These are phyloP conservation scores for Polymixis flavicincta DNA, from an alignment of 2,888 invertebrate genomes.

Conservation along the genomic window DNA sequence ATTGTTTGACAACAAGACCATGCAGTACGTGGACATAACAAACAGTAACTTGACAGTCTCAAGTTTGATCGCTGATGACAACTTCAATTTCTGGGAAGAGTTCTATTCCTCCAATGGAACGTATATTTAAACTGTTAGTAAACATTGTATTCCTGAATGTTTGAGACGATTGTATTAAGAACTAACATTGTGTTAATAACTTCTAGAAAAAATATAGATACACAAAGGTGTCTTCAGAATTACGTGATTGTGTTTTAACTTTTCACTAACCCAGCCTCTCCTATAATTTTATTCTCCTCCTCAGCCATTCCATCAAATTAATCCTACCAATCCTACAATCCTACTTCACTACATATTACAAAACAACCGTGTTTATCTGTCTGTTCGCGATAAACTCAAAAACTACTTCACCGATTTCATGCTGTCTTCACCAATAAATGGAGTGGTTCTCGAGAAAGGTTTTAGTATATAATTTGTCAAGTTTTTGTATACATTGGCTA, in stretches of 20 bases:
- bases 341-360: no score
- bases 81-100: conserved; percentile 12
- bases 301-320: neutral
- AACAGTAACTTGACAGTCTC: neutral
- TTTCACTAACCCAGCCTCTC: neutral
- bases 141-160: neutral
- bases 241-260: neutral
- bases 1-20: conserved; percentile 7
- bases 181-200: neutral
- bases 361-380: no score
- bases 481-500: no score
- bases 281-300: neutral
- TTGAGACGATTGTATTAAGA: neutral
- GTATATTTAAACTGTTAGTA: conserved; percentile 7
- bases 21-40: conserved; percentile 17
- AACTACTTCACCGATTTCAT: no score
- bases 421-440: no score
- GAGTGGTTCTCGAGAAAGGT: no score
- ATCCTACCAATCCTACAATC: no score
- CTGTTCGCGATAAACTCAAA: no score
- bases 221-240: neutral
- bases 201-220: neutral
- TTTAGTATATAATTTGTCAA: no score
- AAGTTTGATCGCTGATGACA: conserved; percentile 1
- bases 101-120: neutral